Conservation (phyloP, 2,797 vertebrate genomes). For the Hydrocynus forskahlii region DNA sequence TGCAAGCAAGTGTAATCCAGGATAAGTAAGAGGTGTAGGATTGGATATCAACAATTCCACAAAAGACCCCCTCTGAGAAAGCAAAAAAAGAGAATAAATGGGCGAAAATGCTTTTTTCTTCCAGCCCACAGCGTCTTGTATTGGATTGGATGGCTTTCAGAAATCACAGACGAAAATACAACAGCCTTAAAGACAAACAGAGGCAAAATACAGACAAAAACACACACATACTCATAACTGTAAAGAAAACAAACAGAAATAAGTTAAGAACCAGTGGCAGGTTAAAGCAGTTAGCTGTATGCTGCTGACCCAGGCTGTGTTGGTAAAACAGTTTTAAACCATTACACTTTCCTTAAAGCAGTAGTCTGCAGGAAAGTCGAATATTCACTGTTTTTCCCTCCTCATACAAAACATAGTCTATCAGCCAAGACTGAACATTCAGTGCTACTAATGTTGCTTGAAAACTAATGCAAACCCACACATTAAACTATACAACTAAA, state of each 20-base stretch:
- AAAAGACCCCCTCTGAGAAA: slow-evolving; percentile 24
- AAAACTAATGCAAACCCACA: no score
- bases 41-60: slow-evolving; percentile 17
- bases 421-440: no score
- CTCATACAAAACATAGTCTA: no score
- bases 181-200: slow-evolving; percentile 32
- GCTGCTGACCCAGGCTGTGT: neutral
- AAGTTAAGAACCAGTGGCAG: neutral
- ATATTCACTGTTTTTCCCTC: no score
- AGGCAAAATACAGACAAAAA: neutral
- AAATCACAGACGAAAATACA: slow-evolving; percentile 18
- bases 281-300: neutral
- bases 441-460: no score
- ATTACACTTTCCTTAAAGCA: neutral
- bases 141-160: slow-evolving; percentile 14
- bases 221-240: neutral
- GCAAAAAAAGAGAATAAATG: neutral
- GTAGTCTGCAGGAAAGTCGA: no score
- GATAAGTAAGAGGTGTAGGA: slow-evolving; percentile 30
- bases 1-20: slow-evolving; percentile 38
- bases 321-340: neutral
- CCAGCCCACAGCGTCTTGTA: neutral
- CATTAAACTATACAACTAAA: no score
- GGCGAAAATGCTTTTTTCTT: neutral
- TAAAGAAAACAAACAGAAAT: neutral